Base-by-base conservation (phyloP, 2,113 vertebrate genomes). In the Rhynchopsitta pachyrhyncha region DNA sequence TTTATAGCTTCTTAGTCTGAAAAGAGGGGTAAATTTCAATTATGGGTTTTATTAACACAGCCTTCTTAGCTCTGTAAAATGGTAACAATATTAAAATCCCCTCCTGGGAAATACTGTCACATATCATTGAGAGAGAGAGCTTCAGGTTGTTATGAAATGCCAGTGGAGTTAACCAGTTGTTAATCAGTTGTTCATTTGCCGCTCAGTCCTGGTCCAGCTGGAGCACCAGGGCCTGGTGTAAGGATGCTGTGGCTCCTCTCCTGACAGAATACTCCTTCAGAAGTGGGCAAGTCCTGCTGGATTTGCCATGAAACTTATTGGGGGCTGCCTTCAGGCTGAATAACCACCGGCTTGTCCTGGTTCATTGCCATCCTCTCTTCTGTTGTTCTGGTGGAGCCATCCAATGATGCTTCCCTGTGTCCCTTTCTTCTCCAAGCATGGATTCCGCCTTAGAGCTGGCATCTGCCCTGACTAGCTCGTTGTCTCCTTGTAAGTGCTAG, bases 31-130 rank as follows among this genome's bases (percentile, higher is more conserved):
- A 55, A 41, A 39, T 68, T 90, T 84, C 95, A 95, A 84, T 94
- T 90, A 90, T 44, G 47, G 33, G 27, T 86, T 93, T 96, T 93
- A 92, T 90, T 95, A 93, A 83, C 24, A 52, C 29, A 42, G 24
- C 33, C 44, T 47, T 90, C 87, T 88, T 71, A 95, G 92, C 79
- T 47, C 71, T 64, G 17, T 70, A 64, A 96, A 94, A 78, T 81
- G 39, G 50, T 95, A 83, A 77, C 63, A 53, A 10, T 63, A 29
- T 93, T 96, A 74, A 95, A 94, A 55, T 81, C 55, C 17, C 29
- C 79, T 83, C 78, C 41, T 88, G 94, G 95, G 94, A 94, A 92
- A 92, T 95, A 78, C 53, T 81, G 85, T 80, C 86, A 81, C 59
- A 13, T 59, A 78, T 70, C 25, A n/a, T 52, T 74, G 50, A 67